Conservation (phyloP, 2,797 vertebrate genomes). For the Clarias platycephalus region DNA sequence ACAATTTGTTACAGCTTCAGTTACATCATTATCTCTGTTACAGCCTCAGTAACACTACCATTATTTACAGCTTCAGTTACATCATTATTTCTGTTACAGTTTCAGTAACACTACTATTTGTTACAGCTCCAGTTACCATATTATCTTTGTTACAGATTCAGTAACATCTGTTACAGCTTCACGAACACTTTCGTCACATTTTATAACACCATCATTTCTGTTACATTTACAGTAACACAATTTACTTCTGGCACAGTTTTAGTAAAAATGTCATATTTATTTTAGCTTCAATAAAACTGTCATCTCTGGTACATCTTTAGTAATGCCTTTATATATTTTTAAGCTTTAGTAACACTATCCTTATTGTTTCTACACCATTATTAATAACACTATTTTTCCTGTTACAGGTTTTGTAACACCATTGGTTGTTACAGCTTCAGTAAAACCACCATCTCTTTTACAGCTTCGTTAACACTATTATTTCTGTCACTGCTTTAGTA, state of each 20-base stretch:
- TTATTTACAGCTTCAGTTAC: neutral
- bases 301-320: neutral
- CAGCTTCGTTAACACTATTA: neutral
- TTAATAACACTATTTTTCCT: neutral
- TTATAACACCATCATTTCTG: neutral
- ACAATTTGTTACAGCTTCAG: neutral
- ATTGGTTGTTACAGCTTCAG: neutral
- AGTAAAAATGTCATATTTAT: neutral
- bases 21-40: neutral
- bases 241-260: neutral
- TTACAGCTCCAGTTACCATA: neutral
- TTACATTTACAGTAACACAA: neutral
- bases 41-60: too few relatives aligned
- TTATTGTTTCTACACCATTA: neutral
- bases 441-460: neutral
- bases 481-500: neutral
- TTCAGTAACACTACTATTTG: neutral
- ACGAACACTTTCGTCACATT: neutral
- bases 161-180: neutral
- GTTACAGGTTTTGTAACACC: neutral
- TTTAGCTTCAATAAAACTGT: neutral
- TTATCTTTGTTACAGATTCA: neutral
- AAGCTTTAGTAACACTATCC: neutral
- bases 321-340: neutral
- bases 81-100: neutral